phyloP scores from a whole-genome alignment of 2,797 vertebrate genomes.

The Loriculus beryllinus region DNA sequence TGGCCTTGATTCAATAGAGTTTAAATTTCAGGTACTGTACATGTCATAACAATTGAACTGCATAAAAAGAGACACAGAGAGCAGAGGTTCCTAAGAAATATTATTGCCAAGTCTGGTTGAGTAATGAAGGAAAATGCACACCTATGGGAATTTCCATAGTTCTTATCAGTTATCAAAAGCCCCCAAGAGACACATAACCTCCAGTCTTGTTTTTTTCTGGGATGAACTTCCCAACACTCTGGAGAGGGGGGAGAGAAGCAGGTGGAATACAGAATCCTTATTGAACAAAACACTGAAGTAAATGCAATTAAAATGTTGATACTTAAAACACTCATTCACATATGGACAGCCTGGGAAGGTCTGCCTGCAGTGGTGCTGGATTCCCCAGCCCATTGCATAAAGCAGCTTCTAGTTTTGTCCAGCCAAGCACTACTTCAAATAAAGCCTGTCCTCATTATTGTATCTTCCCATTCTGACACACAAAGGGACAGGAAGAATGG shows the following conservation, averaged over 20 bases:
- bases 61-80: neutral
- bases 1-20: conserved; percentile 21
- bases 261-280: neutral
- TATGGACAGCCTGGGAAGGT: neutral
- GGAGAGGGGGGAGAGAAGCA: neutral
- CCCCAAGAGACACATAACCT: conserved; percentile 12
- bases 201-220: neutral
- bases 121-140: conserved; percentile 46
- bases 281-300: neutral
- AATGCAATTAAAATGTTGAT: neutral
- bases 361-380: neutral
- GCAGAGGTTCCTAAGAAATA: conserved; percentile 8
- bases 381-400: neutral
- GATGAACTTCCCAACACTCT: conserved; percentile 20
- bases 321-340: neutral
- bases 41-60: conserved; percentile 14
- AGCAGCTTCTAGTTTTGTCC: neutral
- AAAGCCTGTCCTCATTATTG: neutral
- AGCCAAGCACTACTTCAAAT: neutral
- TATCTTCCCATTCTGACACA: neutral
- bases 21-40: neutral
- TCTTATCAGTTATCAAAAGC: conserved; percentile 24
- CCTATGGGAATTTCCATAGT: conserved; percentile 55
- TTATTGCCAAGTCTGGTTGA: conserved; percentile 6
- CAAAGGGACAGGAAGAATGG: neutral